Base-by-base conservation (phyloP, 2,888 invertebrate genomes). In the Cosmorhoe ocellata region DNA sequence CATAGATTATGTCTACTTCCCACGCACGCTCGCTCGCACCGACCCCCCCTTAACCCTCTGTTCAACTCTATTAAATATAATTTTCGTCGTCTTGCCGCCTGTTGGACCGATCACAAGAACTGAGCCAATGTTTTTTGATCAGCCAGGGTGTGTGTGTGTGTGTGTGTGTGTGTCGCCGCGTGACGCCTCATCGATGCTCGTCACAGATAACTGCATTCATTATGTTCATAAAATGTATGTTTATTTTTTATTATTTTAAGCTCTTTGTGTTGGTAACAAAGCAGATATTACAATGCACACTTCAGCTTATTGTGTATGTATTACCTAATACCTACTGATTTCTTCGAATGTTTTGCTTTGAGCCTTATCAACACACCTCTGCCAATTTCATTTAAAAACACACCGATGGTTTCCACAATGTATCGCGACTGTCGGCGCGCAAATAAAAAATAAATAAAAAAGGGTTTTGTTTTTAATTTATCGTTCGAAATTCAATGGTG, bases 391-490 rank as follows among this genome's bases (percentile, higher is more conserved):
- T 52, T 52, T 37, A 51, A 54, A 58, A 61, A 55, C 54, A 56
- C 13, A 45, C 31, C 50, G 54, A 58, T 50, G 56, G 56, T 51
- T 54, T 56, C 54, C 44, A 54, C 41, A 61, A 61, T 58, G 45
- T 56, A 58, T 58, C 56, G 52, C 38, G 24, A 39, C 59, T 47
- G 56, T 58, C 58, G 56, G 33, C 58, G 50, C 48, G 32, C 14
- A 34, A 51, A 33, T 24, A 37, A 10, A 30, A 38, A 46, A 44
- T 44, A 54, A 59, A 51, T n/a, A n/a, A n/a, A n/a, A 56, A 51
- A 56, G 51, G 45, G 39, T 58, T 55, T 51, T 51, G 55, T 57
- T 57, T 58, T 55, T 53, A 58, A 64, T 62, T 59, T 64, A 64
- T 64, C 51, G 59, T 52, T 28, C 44, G 48, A 47, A 50, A 51